These are phyloP conservation scores for Drosophila suzukii DNA, from an alignment of 1,140 invertebrate species.

Conservation along the genomic window DNA sequence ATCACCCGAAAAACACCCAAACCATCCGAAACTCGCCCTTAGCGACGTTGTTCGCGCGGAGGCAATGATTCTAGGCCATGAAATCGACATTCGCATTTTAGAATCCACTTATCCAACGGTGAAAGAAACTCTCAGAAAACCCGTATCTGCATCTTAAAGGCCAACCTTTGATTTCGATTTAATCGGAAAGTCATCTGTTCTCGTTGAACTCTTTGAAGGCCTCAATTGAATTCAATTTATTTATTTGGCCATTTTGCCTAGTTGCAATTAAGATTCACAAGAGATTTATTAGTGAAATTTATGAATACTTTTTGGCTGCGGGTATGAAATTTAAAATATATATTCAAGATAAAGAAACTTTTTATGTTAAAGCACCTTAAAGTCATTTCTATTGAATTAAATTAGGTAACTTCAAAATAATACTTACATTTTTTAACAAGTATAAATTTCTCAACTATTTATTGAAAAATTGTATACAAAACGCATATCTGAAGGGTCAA, in stretches of 20 bases:
- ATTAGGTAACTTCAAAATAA: too few relatives aligned
- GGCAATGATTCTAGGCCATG: constrained; percentile 76
- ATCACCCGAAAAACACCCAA: not conserved
- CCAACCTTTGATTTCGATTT: constrained; percentile 29
- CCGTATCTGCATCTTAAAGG: constrained; percentile 41
- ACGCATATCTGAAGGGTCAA: too few relatives aligned
- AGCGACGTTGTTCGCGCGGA: constrained; percentile 60
- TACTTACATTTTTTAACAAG: too few relatives aligned
- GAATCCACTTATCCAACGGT: constrained; percentile 67
- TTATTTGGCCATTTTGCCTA: not conserved
- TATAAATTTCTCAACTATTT: too few relatives aligned
- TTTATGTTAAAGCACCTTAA: too few relatives aligned
- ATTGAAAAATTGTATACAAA: too few relatives aligned
- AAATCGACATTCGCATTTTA: constrained; percentile 79
- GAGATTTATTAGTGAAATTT: not conserved
- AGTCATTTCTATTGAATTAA: too few relatives aligned
- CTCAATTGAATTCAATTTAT: not conserved
- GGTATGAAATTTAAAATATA: not conserved
- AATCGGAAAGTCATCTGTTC: constrained; percentile 13
- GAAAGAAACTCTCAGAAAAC: constrained; percentile 22
- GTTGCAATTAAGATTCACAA: not conserved
- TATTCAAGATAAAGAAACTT: not conserved
- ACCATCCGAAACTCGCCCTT: constrained; percentile 24
- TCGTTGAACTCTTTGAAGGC: not conserved
- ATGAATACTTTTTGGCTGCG: not conserved